A percentile compares a stretch with the other conserved stretches of the same genome.
Conservation (phyloP, 2,888 invertebrate species). For the Mayetiola destructor region DNA sequence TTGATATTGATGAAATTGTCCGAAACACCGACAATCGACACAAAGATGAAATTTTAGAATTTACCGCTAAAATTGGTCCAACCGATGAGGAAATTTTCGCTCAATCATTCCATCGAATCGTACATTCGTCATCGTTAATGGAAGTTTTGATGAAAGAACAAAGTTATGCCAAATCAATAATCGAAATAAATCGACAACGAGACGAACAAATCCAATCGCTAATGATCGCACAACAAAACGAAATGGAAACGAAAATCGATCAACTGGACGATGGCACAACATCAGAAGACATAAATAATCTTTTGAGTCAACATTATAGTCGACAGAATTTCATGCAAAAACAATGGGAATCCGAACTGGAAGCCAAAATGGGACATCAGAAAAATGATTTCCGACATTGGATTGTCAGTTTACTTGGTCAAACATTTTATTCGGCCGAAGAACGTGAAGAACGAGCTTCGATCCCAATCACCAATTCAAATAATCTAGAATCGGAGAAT, state of each 20-base stretch:
- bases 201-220: constrained; percentile 55
- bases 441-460: constrained; percentile 17
- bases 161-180: constrained; percentile 66
- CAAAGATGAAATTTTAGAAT: constrained; percentile 68
- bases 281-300: constrained; percentile 57
- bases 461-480: neutral
- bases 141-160: constrained; percentile 80
- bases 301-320: constrained; percentile 68
- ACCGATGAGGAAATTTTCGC: constrained; percentile 61
- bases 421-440: constrained; percentile 29
- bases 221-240: constrained; percentile 66
- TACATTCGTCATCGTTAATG: constrained; percentile 71
- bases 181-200: constrained; percentile 55
- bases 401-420: constrained; percentile 45
- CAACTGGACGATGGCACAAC: constrained; percentile 62
- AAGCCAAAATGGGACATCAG: constrained; percentile 71
- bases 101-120: constrained; percentile 37
- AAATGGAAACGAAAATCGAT: constrained; percentile 77
- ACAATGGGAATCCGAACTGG: constrained; percentile 72
- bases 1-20: constrained; percentile 59
- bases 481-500: neutral
- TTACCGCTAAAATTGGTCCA: constrained; percentile 65
- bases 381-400: constrained; percentile 75
- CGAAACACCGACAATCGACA: constrained; percentile 67
- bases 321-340: constrained; percentile 72